Conservation (phyloP, 2,888 invertebrate species). For the Drosophila cognata region DNA sequence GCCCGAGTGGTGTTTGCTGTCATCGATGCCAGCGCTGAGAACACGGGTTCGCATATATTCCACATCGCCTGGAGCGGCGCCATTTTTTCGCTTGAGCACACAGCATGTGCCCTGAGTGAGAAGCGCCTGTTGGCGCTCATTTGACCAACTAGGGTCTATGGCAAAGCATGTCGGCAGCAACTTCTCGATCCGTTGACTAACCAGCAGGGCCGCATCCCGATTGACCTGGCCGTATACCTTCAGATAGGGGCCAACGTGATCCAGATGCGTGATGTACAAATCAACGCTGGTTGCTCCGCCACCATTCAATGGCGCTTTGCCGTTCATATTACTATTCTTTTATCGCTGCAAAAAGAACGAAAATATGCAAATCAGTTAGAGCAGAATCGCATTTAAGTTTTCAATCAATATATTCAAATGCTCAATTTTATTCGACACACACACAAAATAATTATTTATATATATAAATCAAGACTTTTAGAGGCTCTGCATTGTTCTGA, state of each 20-base stretch:
- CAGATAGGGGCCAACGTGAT: conserved; percentile 89
- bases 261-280: conserved; percentile 85
- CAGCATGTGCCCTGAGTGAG: conserved; percentile 77
- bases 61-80: conserved; percentile 73
- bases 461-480: not conserved
- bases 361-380: not conserved
- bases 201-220: conserved; percentile 75
- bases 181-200: conserved; percentile 78
- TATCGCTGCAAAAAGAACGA: conserved; percentile 52
- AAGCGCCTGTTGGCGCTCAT: conserved; percentile 74
- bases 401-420: not conserved
- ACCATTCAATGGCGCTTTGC: conserved; percentile 39
- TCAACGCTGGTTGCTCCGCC: conserved; percentile 48
- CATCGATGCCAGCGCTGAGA: conserved; percentile 55
- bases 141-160: conserved; percentile 75
- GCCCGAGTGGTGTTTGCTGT: conserved; percentile 17
- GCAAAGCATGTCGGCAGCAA: conserved; percentile 79
- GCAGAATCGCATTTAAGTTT: not conserved
- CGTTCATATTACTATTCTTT: conserved; percentile 59
- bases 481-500: not conserved
- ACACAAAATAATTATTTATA: not conserved
- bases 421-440: not conserved
- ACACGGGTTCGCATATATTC: conserved; percentile 85
- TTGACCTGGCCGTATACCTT: conserved; percentile 89
- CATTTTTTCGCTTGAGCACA: conserved; percentile 84